Percentiles rank a stretch among this genome's conserved stretches.
Conservation (phyloP, 2,888 invertebrate genomes). For the Eustalomyia histrio region DNA sequence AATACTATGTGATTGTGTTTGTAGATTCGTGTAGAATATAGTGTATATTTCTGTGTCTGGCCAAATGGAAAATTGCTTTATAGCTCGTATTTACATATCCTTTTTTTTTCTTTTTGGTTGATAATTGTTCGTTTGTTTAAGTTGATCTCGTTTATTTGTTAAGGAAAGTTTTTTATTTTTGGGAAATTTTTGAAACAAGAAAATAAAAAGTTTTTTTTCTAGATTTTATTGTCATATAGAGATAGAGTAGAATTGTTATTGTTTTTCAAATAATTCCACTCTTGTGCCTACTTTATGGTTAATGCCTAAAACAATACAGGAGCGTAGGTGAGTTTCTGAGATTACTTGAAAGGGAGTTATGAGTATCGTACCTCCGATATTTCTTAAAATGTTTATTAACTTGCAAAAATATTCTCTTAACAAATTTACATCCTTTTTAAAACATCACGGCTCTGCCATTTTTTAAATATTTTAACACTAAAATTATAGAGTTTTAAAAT, state of each 20-base stretch:
- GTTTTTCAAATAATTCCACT: constrained; percentile 40
- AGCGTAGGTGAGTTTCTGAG: background rate
- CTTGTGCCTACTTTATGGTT: constrained; percentile 52
- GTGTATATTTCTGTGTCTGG: constrained; percentile 39
- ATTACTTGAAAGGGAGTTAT: no score
- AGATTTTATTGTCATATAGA: constrained; percentile 34
- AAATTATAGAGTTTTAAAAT: constrained; percentile 10
- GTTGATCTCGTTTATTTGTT: constrained; percentile 55
- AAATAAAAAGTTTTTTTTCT: constrained; percentile 28
- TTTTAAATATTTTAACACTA: background rate
- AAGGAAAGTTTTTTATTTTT: constrained; percentile 40
- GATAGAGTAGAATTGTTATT: constrained; percentile 32
- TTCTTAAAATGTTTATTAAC: no score
- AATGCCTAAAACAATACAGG: background rate
- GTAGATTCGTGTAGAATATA: background rate
- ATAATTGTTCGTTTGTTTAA: constrained; percentile 45
- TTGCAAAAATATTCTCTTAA: no score
- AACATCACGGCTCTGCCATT: constrained; percentile 22
- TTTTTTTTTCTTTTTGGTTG: constrained; percentile 28
- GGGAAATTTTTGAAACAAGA: constrained; percentile 33
- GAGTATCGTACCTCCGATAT: no score
- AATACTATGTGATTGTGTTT: background rate
- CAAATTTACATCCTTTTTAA: no score
- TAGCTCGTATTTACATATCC: constrained; percentile 57
- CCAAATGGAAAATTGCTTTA: constrained; percentile 63